A percentile compares a stretch with the other conserved stretches of the same genome.
phyloP scores from a whole-genome alignment of 2,888 invertebrate genomes.

The Chaitophorus viminalis region DNA sequence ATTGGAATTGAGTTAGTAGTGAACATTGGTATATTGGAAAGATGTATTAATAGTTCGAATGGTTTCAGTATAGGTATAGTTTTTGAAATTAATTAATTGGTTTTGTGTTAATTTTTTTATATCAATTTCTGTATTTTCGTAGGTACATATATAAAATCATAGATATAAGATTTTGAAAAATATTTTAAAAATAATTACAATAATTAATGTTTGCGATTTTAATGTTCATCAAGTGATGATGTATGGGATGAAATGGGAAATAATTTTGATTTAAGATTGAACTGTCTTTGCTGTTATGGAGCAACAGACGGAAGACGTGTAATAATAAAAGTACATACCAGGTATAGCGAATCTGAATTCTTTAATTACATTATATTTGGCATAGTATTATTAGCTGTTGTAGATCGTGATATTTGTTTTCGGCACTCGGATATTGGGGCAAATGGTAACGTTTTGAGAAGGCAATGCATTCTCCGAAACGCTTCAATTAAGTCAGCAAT shows the following conservation, averaged over 20 bases:
- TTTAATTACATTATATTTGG: constrained; percentile 56
- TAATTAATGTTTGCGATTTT: constrained; percentile 12
- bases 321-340: constrained; percentile 31
- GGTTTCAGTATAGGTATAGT: constrained; percentile 13
- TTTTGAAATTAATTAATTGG: neutral
- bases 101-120: too few species aligned
- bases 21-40: neutral
- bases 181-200: neutral
- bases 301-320: constrained; percentile 52
- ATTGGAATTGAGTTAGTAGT: neutral
- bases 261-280: constrained; percentile 25
- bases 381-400: constrained; percentile 47
- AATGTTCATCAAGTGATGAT: constrained; percentile 39
- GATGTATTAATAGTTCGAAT: neutral
- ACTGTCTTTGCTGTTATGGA: constrained; percentile 58
- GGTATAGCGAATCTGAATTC: constrained; percentile 47
- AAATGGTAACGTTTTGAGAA: neutral
- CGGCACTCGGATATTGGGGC: constrained; percentile 13
- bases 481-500: constrained; percentile 1
- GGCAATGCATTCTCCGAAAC: constrained; percentile 8
- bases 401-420: constrained; percentile 47
- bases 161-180: neutral
- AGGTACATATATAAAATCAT: constrained; percentile 23
- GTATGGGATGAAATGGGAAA: constrained; percentile 50
- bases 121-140: neutral